Percentiles rank a stretch among this genome's conserved stretches.
Evolutionary conservation across 2,797 vertebrate genomes (phyloP).

Genomic region (Lepus townsendii): DNA sequence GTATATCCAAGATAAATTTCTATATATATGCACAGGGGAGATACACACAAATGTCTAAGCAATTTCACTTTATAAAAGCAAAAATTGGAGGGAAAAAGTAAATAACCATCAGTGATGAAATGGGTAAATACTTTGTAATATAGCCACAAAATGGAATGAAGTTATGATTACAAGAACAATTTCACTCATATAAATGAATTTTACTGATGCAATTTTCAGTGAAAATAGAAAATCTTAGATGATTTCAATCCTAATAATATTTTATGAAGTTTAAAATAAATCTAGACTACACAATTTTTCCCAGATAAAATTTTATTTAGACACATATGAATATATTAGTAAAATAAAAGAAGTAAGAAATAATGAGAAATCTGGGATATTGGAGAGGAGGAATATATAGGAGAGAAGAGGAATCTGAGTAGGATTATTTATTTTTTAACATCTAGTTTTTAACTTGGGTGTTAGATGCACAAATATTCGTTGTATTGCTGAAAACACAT

Average conservation of each 20-base stretch:
- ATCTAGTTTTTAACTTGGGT: neutral
- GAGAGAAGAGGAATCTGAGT: neutral
- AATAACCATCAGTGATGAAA: neutral
- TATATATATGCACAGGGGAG: neutral
- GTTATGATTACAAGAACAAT: neutral
- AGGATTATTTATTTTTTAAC: neutral
- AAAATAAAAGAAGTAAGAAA: neutral
- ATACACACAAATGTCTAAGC: neutral
- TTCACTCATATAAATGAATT: neutral
- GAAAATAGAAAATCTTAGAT: neutral
- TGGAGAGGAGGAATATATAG: neutral
- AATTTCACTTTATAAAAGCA: neutral
- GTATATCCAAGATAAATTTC: neutral
- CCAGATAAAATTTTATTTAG: slow-evolving; percentile 7
- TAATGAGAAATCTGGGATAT: neutral
- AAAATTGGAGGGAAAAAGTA: neutral
- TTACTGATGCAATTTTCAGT: neutral
- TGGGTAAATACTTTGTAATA: neutral
- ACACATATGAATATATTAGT: no score
- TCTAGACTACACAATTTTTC: neutral
- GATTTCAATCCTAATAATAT: neutral
- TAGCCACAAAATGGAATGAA: neutral
- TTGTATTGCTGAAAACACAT: neutral
- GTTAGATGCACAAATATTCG: neutral
- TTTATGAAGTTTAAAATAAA: slow-evolving; percentile 44